A percentile compares a stretch with the other conserved stretches of the same genome.
Conservation (phyloP, 2,113 vertebrate genomes). For the Pundamilia nyererei region DNA sequence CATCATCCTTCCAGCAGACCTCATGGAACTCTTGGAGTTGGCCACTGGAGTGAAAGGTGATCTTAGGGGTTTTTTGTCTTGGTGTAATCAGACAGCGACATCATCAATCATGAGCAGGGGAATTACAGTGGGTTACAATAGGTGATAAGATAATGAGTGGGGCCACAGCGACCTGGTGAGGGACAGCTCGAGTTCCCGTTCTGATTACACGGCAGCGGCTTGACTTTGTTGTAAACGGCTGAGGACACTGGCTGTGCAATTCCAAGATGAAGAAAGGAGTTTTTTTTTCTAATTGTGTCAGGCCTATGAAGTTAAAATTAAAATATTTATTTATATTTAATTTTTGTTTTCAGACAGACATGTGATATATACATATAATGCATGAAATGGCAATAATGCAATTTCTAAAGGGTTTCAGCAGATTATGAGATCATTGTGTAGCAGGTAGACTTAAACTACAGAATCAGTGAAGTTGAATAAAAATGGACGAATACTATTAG, state of each 20-base stretch:
- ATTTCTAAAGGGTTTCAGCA: not conserved
- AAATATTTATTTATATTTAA: not conserved
- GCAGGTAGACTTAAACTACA: not conserved
- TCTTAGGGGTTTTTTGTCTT: conserved; percentile 59
- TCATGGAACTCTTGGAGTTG: conserved; percentile 28
- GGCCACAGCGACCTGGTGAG: conserved; percentile 35
- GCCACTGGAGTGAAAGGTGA: conserved; percentile 59
- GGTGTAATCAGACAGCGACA: conserved; percentile 71
- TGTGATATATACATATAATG: not conserved
- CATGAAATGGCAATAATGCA: not conserved
- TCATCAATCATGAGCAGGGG: conserved; percentile 68
- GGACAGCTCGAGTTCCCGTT: conserved; percentile 54
- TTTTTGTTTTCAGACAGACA: not conserved
- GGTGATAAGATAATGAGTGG: conserved; percentile 68
- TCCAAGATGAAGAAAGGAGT: not conserved
- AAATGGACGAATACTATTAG: not conserved
- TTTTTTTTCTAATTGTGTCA: not conserved
- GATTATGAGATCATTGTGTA: not conserved
- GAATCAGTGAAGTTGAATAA: not conserved
- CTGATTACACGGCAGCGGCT: conserved; percentile 46
- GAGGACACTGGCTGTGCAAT: not conserved
- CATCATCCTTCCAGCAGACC: not conserved
- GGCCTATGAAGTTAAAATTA: not conserved
- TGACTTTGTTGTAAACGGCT: not conserved
- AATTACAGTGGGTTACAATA: conserved; percentile 67